Conservation (phyloP, 2,888 invertebrate genomes). For the Strigamia transsilvanica region DNA sequence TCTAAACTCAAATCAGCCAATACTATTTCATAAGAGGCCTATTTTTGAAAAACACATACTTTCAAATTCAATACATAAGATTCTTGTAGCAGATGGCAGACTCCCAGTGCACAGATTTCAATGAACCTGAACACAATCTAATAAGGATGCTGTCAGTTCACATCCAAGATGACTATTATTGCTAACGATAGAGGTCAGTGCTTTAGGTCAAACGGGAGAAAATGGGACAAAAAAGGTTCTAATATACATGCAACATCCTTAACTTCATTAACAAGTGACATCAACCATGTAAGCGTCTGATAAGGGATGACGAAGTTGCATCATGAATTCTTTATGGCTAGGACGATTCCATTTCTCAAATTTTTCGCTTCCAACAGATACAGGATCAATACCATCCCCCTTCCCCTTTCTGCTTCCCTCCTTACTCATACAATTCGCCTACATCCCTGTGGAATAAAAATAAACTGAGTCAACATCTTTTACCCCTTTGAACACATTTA, state of each 20-base stretch:
- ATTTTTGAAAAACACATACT: slow-evolving; percentile 6
- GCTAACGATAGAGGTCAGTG: slow-evolving; percentile 44
- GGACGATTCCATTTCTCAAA: slow-evolving; percentile 39
- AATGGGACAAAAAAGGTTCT: slow-evolving; percentile 13
- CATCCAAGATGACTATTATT: slow-evolving; percentile 44
- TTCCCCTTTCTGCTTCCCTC: not conserved
- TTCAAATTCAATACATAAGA: slow-evolving; percentile 39
- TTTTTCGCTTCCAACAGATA: slow-evolving; percentile 38
- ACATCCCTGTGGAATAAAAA: slow-evolving; percentile 18
- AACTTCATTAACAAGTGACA: slow-evolving; percentile 44
- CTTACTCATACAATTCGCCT: slow-evolving; percentile 34
- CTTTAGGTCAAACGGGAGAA: slow-evolving; percentile 16
- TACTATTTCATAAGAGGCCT: not conserved
- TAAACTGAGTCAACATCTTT: slow-evolving; percentile 18
- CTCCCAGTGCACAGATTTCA: slow-evolving; percentile 42
- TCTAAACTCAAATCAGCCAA: not conserved
- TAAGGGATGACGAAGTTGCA: slow-evolving; percentile 40
- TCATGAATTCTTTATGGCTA: slow-evolving; percentile 34
- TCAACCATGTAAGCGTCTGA: slow-evolving; percentile 35
- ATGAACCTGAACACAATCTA: slow-evolving; percentile 44
- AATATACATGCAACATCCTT: slow-evolving; percentile 25
- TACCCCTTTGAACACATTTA: slow-evolving; percentile 24
- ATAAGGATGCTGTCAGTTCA: slow-evolving; percentile 44
- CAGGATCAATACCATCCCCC: slow-evolving; percentile 38
- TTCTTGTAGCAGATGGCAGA: slow-evolving; percentile 39